Conservation (phyloP, 2,888 invertebrate species). For the Harmothoe impar region DNA sequence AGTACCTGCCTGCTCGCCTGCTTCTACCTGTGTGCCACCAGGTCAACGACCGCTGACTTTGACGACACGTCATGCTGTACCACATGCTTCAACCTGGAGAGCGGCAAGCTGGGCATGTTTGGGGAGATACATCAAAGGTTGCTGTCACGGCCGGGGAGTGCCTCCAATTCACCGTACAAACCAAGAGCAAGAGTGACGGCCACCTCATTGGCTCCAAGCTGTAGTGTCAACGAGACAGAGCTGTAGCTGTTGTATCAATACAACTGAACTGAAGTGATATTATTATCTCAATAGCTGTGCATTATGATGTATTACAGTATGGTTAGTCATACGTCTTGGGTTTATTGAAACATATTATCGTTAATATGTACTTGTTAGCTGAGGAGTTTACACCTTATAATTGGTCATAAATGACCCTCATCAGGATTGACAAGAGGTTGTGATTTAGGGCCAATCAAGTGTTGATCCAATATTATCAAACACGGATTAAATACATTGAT, state of each 20-base stretch:
- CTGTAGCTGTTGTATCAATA: not conserved
- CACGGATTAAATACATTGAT: too few species aligned
- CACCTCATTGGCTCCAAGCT: not conserved
- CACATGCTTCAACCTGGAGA: not conserved
- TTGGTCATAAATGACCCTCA: too few species aligned
- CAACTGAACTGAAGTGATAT: too few species aligned
- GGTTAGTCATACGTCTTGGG: too few species aligned
- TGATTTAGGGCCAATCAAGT: too few species aligned
- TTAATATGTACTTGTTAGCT: too few species aligned
- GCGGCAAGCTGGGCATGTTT: not conserved
- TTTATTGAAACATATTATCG: too few species aligned
- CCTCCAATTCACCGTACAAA: slow-evolving; percentile 33
- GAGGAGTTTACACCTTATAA: too few species aligned
- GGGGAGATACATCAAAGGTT: slow-evolving; percentile 38
- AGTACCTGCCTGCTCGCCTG: slow-evolving; percentile 26
- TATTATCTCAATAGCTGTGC: too few species aligned
- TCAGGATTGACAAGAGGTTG: too few species aligned
- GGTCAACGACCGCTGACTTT: not conserved
- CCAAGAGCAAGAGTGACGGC: not conserved
- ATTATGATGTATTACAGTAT: too few species aligned
- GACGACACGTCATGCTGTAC: not conserved
- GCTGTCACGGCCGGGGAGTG: slow-evolving; percentile 18
- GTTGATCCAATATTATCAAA: too few species aligned
- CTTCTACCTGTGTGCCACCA: slow-evolving; percentile 44
- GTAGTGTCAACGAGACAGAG: slow-evolving; percentile 31